Evolutionary conservation across 2,113 vertebrate species (phyloP).

Genomic region (Petaurus breviceps): DNA sequence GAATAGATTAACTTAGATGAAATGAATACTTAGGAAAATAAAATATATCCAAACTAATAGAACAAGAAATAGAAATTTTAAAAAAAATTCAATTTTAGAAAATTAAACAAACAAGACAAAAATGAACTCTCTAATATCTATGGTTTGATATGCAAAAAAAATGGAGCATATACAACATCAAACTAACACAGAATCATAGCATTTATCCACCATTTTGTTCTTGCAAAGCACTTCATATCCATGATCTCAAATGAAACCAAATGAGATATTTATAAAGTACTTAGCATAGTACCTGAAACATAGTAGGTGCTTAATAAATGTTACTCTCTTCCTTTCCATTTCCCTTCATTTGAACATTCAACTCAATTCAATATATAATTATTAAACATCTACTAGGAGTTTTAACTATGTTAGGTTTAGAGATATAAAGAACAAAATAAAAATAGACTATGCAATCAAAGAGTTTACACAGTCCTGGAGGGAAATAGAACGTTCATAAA

Average conservation of each 20-base stretch:
- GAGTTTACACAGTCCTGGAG: background rate
- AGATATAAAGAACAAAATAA: background rate
- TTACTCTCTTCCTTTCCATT: background rate
- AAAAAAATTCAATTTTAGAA: background rate
- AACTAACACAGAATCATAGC: background rate
- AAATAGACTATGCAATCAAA: background rate
- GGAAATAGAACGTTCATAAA: background rate
- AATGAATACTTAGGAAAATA: background rate
- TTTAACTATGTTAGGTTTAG: background rate
- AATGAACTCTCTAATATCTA: background rate
- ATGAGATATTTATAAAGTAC: accelerated
- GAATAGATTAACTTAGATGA: background rate
- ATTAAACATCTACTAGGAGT: background rate
- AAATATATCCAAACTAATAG: background rate
- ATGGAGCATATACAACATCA: background rate
- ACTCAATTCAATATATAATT: background rate
- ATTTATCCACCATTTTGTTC: background rate
- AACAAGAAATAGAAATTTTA: background rate
- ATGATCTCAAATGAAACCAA: background rate
- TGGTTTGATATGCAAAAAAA: background rate
- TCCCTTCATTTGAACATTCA: background rate
- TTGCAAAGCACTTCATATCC: background rate
- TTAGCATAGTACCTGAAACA: background rate
- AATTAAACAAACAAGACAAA: background rate
- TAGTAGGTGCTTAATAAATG: background rate